Evolutionary conservation across 2,888 invertebrate species (phyloP), one percentile per base, ranked within the genome.

Genomic region (Girardia tigrina): DNA sequence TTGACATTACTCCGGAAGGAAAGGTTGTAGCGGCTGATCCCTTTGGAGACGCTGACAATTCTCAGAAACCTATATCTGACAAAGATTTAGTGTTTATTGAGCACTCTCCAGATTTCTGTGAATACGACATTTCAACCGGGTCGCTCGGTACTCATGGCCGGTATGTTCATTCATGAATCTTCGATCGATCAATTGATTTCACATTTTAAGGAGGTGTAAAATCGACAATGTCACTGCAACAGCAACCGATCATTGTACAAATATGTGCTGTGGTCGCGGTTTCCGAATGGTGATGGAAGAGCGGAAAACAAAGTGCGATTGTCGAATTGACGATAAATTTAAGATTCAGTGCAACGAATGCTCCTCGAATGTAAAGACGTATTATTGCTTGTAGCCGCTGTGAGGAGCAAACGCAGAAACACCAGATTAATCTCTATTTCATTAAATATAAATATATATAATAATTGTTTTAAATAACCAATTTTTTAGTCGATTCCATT

Each of bases 181-280:
- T 76, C 56, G 0, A 71, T 23, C 6, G 29, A 28, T 71, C n/a
- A 23, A 71, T 27, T 71, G 26, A 71, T 12, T 56, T n/a, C n/a
- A n/a, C n/a, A 26, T 23, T 82, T 82, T 26, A 82, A 90, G 91
- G 81, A 87, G 87, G 79, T 91, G 91, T 83, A 90, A 90, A 82
- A 80, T 79, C 26, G 80, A 79, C 29, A 80, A 81, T 74, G 88
- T 88, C 28, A 88, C 88, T 75, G 85, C 88, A 77, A 81, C 84
- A 23, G 88, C 87, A 0, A 87, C 89, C 79, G 89, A 89, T 78
- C 89, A 90, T 76, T 91, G 91, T 85, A 88, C 88, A 79, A 88
- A 89, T 78, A 88, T 91, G 84, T 91, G 91, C 85, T 91, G 91
- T 84, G 91, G 91, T 20, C 88, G 91, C 79, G 91, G 91, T 28